A percentile compares a stretch with the other conserved stretches of the same genome.
These are phyloP conservation scores for Gallinago paraguaiae DNA, from an alignment of 2,113 vertebrate genomes.

Conservation along the genomic window DNA sequence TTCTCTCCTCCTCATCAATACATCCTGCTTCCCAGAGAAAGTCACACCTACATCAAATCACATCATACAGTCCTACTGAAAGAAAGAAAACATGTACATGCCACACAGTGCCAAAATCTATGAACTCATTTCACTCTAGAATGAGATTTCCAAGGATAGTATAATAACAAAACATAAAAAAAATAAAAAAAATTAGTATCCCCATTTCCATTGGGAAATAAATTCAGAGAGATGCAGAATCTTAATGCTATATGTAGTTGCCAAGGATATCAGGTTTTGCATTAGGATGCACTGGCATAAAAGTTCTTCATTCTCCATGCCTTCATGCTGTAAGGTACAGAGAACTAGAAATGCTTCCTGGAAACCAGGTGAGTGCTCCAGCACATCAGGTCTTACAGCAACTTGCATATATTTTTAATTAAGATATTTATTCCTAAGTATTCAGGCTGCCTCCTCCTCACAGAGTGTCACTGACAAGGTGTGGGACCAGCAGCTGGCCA, in stretches of 20 bases:
- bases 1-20: not conserved
- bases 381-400: not conserved
- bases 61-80: not conserved
- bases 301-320: not conserved
- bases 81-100: not conserved
- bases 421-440: not conserved
- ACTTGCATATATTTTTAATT: not conserved
- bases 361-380: not conserved
- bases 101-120: not conserved
- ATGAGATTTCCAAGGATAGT: not conserved
- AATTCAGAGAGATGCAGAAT: not conserved
- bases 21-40: not conserved
- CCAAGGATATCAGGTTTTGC: not conserved
- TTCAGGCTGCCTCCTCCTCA: not conserved
- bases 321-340: not conserved
- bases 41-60: not conserved
- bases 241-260: rapidly evolving
- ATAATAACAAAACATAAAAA: not conserved
- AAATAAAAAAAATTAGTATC: not conserved
- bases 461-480: not conserved
- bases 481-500: conserved; percentile 20
- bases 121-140: not conserved
- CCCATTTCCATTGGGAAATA: not conserved
- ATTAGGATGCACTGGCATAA: not conserved
- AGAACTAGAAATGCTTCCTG: not conserved